Conservation (phyloP, 2,113 vertebrate genomes). For the Platysternon megacephalum region DNA sequence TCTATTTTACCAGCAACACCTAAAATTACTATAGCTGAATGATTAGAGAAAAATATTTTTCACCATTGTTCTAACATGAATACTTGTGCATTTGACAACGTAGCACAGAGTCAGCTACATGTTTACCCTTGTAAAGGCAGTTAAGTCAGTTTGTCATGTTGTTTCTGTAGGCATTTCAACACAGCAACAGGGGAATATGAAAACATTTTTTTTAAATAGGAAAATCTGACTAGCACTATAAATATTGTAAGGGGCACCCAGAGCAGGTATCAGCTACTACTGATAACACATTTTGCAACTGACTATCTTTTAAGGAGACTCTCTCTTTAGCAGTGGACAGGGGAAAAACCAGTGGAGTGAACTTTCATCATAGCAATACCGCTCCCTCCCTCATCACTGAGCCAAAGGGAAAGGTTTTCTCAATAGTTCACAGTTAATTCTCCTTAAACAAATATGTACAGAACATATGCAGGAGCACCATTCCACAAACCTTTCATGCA, state of each 20-base stretch:
- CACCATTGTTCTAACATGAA: neutral
- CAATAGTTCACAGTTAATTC: neutral
- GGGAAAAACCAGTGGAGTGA: neutral
- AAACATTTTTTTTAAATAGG: conserved; percentile 40
- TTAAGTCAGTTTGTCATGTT: neutral
- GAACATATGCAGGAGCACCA: neutral
- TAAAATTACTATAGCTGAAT: neutral
- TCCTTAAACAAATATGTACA: neutral
- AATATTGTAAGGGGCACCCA: conserved; percentile 40
- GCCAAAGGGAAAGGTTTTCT: neutral
- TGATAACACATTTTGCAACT: neutral
- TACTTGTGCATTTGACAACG: neutral
- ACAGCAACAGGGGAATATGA: neutral
- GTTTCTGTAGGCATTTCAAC: conserved; percentile 1
- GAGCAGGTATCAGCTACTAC: neutral
- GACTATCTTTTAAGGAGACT: conserved; percentile 31
- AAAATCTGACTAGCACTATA: conserved; percentile 61
- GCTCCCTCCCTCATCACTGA: neutral
- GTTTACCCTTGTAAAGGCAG: neutral
- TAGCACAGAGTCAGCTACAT: neutral
- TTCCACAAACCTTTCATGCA: neutral
- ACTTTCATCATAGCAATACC: neutral
- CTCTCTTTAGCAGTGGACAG: neutral
- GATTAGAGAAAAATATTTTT: rapidly evolving
- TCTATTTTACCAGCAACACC: neutral